These are phyloP conservation scores for Maniola jurtina DNA, from an alignment of 1,140 invertebrate genomes.

Conservation along the genomic window DNA sequence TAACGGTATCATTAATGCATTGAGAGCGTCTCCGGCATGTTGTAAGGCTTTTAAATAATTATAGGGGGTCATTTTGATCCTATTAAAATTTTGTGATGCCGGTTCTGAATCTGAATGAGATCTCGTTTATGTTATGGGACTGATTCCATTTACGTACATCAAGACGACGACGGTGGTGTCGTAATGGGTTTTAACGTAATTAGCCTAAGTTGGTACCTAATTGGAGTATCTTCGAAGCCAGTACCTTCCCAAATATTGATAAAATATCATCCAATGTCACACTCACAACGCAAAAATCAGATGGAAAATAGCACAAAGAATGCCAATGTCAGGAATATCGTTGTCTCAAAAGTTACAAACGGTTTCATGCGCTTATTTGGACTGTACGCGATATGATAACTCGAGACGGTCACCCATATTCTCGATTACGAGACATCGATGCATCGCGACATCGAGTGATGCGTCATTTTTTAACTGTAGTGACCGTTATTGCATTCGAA, in stretches of 20 bases:
- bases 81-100: background rate
- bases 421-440: slow-evolving; percentile 35
- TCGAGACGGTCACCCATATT: slow-evolving; percentile 26
- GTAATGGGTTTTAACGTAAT: no score
- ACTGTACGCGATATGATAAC: slow-evolving; percentile 3
- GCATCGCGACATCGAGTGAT: slow-evolving; percentile 41
- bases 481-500: slow-evolving; percentile 61
- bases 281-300: background rate
- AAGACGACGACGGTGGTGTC: no score
- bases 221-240: no score
- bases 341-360: slow-evolving; percentile 2
- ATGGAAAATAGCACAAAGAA: background rate
- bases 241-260: no score
- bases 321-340: background rate
- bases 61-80: background rate
- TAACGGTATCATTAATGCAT: slow-evolving; percentile 31
- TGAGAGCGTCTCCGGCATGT: slow-evolving; percentile 11
- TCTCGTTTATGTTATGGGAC: no score
- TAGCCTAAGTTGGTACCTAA: no score
- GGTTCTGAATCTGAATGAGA: background rate
- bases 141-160: no score
- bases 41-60: slow-evolving; percentile 13
- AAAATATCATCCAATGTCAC: no score
- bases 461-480: slow-evolving; percentile 66
- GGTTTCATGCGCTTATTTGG: slow-evolving; percentile 1